Base-by-base conservation (phyloP, 2,888 invertebrate species). In the Dysmachus trigonus region DNA sequence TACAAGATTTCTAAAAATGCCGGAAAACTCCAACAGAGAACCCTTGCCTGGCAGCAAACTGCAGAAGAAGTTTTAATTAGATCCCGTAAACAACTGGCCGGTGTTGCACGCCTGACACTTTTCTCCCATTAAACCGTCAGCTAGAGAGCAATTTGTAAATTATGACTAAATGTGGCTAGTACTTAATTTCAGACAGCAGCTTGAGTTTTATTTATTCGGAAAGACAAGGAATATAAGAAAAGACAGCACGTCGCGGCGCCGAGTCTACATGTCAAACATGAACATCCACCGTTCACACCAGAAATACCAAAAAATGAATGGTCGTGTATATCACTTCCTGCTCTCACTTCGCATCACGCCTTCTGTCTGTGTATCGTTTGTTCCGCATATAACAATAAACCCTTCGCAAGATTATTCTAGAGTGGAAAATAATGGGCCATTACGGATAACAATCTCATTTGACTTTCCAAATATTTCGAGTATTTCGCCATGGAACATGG, bases 371-470 rank as follows among this genome's bases (percentile, higher is more conserved):
- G 27, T 77, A 30, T 47, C 18, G 31, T 27, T 79, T 30, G 30
- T 51, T 22, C 41, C 47, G 27, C 47, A 79, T 51, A 31, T 35
- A 73, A 74, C 74, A 74, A 74, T 38, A 76, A 38, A 38, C 38
- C 38, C 18, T 38, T 76, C 76, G 13, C 33, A 33, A 76, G 76
- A 31, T 76, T 76, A 76, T 41, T 41, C 76, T 1, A 51, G 79
- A 51, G 47, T 79, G 79, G 51, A 82, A 82, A 62, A 82, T 82
- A 82, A 82, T 82, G 82, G 71, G 3, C 82, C 82, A 82, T 82
- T 82, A 82, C 62, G 82, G 82, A 82, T 82, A 82, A 38, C 62
- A 82, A 82, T 82, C 82, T 82, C 82, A 82, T 53, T 82, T 82
- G 82, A 71, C 82, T 62, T 82, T 82, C 82, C 82, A 53, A 62